These are phyloP conservation scores for Sinocyclocheilus rhinocerous DNA, from an alignment of 2,113 vertebrate species.

Conservation along the genomic window DNA sequence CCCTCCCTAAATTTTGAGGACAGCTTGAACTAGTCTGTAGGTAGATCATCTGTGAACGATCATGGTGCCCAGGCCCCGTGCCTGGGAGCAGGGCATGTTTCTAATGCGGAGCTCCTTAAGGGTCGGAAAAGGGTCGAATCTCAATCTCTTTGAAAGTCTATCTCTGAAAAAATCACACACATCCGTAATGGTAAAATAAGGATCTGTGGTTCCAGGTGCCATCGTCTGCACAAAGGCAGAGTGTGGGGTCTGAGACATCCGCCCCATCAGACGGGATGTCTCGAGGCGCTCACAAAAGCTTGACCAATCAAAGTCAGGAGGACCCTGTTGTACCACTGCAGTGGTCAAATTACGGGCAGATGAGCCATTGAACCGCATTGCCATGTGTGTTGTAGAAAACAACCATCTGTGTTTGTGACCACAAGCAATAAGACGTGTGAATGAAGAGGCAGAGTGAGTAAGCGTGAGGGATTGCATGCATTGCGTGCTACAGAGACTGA, in stretches of 20 bases:
- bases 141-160: constrained; percentile 39
- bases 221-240: constrained; percentile 11
- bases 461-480: not conserved
- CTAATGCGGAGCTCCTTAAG: constrained; percentile 20
- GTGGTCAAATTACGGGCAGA: constrained; percentile 45
- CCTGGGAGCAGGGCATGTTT: constrained; percentile 10
- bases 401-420: constrained; percentile 26
- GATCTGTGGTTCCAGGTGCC: constrained; percentile 20
- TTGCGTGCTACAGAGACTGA: not conserved
- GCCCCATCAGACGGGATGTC: constrained; percentile 59
- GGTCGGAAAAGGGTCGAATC: constrained; percentile 14
- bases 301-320: constrained; percentile 70
- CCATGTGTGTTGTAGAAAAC: constrained; percentile 3
- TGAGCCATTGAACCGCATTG: not conserved
- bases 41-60: constrained; percentile 44
- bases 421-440: constrained; percentile 40
- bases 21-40: not conserved
- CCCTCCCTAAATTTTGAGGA: not conserved
- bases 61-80: constrained; percentile 18
- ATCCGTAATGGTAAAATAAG: constrained; percentile 9
- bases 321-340: constrained; percentile 15
- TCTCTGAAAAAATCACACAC: constrained; percentile 3
- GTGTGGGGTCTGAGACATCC: constrained; percentile 38
- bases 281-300: constrained; percentile 61
- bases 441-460: constrained; percentile 1